Base-by-base conservation (phyloP, 2,113 vertebrate species). In the Caretta caretta region DNA sequence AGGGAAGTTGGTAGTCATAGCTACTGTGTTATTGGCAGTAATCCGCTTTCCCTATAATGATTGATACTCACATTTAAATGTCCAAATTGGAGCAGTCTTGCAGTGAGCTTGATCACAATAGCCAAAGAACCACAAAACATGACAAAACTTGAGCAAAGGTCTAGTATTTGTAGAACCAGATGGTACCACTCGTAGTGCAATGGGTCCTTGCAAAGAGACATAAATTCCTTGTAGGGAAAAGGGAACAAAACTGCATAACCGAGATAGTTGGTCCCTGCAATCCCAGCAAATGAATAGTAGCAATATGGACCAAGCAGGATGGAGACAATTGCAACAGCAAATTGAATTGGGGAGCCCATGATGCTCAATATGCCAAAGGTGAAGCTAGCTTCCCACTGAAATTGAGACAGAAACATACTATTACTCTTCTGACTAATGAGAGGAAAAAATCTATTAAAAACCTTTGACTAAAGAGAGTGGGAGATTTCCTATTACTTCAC, bases 381-480 rank as follows among this genome's bases (percentile, higher is more conserved):
- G 50, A 98, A 97, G 46, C 85, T 72, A 46, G 94, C 93, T 92
- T 98, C 98, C 97, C 96, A 95, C 97, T 98, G 96, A 88, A 98
- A 97, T 54, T 10, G 72, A 97, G 96, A 87, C 84, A 96, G 89
- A 98, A 96, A 91, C 54, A 59, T 93, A 94, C 83, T 80, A 49
- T 97, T 90, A 96, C 56, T 95, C 92, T 79, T 83, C 69, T 92
- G 94, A 95, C 92, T 56, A 49, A 76, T 96, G 91, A 92, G 80
- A 89, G n/a, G 31, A 69, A 35, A 69, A 69, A 20, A 65, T 84
- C 42, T 46, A 42, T 25, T 46, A 75, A 75, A 75, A 48, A 20
- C 38, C 83, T 86, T 72, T 14, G 82, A 82, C 46, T 59, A 62
- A 89, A 57, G 10, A 48, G 59, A 56, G 90, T 17, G 81, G 6